Percentiles rank a stretch among this genome's conserved stretches.
Conservation (phyloP, 1,140 invertebrate species). For the Apis laboriosa region DNA sequence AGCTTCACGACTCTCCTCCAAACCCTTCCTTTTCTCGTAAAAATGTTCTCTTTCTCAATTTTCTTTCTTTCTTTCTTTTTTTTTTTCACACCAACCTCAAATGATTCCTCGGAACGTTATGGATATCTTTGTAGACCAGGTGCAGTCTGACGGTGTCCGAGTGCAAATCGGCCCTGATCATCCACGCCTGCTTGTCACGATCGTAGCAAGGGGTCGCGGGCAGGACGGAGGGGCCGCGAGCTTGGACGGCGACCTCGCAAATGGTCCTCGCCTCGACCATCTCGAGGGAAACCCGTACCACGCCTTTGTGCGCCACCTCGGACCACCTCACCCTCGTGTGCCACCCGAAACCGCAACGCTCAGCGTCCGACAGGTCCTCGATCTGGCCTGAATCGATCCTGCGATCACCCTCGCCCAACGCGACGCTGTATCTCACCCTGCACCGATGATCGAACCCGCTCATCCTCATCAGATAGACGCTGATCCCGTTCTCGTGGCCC, state of each 20-base stretch:
- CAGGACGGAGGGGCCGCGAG: conserved; percentile 71
- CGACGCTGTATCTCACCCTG: conserved; percentile 87
- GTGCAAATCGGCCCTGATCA: conserved; percentile 89
- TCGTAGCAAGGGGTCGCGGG: conserved; percentile 89
- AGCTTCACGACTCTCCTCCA: too few species aligned
- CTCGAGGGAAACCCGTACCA: conserved; percentile 87
- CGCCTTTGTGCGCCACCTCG: conserved; percentile 83
- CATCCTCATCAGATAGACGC: conserved; percentile 87
- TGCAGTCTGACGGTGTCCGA: conserved; percentile 89
- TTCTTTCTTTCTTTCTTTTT: not conserved
- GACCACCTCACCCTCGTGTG: conserved; percentile 84
- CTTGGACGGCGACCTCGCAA: conserved; percentile 85
- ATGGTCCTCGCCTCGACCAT: conserved; percentile 89
- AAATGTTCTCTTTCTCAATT: too few species aligned
- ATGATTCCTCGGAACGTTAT: conserved; percentile 92
- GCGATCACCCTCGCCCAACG: conserved; percentile 87
- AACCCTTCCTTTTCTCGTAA: too few species aligned
- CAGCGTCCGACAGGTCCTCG: conserved; percentile 89
- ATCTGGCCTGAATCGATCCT: conserved; percentile 89
- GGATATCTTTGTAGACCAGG: conserved; percentile 92
- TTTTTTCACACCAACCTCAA: conserved; percentile 80
- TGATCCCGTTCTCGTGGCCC: conserved; percentile 81
- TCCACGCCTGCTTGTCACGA: conserved; percentile 92
- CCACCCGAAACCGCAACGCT: conserved; percentile 89
- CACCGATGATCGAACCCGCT: conserved; percentile 92